A percentile compares a stretch with the other conserved stretches of the same genome.
These are phyloP conservation scores for Zaprionus ornatus DNA, from an alignment of 1,140 invertebrate species.

Conservation along the genomic window DNA sequence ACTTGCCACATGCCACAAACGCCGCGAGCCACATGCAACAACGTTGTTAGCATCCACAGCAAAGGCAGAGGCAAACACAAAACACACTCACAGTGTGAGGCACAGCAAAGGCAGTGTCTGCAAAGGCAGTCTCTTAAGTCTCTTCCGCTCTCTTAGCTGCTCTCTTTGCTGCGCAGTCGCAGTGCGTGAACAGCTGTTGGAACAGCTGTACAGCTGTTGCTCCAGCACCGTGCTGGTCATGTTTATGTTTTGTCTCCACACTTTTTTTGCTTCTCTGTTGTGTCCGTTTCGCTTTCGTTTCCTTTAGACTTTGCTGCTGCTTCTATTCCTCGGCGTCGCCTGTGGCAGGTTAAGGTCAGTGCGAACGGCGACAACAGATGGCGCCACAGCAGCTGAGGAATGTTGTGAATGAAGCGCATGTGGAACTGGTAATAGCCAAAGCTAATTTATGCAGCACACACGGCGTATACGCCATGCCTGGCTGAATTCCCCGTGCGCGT, in stretches of 20 bases:
- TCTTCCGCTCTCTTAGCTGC: constrained; percentile 24
- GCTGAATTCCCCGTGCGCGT: constrained; percentile 11
- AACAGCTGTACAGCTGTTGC: constrained; percentile 50
- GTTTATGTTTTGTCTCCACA: constrained; percentile 59
- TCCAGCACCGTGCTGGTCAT: constrained; percentile 9
- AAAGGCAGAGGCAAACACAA: constrained; percentile 30
- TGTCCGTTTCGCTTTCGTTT: constrained; percentile 24
- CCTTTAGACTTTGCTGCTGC: background rate
- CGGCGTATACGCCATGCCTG: constrained; percentile 55
- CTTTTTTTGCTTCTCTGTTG: constrained; percentile 4
- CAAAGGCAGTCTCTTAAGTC: constrained; percentile 42
- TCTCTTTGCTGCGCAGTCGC: constrained; percentile 57
- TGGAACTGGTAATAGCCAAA: constrained; percentile 69
- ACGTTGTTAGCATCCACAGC: constrained; percentile 45
- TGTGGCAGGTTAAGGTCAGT: constrained; percentile 69
- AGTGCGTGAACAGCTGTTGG: constrained; percentile 42
- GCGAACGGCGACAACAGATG: constrained; percentile 66
- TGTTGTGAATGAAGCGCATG: constrained; percentile 3
- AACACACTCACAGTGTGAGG: constrained; percentile 42
- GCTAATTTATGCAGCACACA: constrained; percentile 65
- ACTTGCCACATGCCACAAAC: constrained; percentile 9
- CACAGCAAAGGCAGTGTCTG: constrained; percentile 44
- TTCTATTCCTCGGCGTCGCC: background rate
- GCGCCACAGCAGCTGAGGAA: constrained; percentile 32
- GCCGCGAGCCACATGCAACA: background rate